Evolutionary conservation across 2,113 vertebrate species (phyloP).

Genomic region (Todiramphus saurophagus): DNA sequence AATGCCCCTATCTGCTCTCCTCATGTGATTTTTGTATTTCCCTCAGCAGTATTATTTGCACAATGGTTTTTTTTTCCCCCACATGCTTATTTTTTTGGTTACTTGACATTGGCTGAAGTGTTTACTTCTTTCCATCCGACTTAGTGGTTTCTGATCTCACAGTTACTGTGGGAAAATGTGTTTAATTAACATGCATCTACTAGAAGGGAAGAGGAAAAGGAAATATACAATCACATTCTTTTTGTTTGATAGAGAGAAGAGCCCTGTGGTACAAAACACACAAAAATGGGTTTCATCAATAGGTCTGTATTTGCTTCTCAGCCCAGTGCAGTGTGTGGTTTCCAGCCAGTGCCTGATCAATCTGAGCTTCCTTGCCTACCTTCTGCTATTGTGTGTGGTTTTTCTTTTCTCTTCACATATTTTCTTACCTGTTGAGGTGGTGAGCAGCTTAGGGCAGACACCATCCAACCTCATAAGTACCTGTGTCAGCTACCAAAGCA

Average conservation of each 20-base stretch:
- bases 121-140: constrained; percentile 49
- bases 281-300: neutral
- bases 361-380: neutral
- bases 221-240: neutral
- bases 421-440: neutral
- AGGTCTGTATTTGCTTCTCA: neutral
- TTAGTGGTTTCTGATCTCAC: constrained; percentile 40
- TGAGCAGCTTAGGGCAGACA: neutral
- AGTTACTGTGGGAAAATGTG: constrained; percentile 20
- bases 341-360: neutral
- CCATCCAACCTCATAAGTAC: neutral
- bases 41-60: constrained; percentile 27
- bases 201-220: constrained; percentile 8
- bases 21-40: constrained; percentile 18
- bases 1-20: constrained; percentile 21
- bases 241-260: neutral
- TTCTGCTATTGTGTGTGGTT: neutral
- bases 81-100: constrained; percentile 28
- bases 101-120: neutral
- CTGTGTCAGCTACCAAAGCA: neutral
- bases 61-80: neutral
- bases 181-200: constrained; percentile 5
- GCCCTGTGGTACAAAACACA: neutral
- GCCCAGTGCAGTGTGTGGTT: neutral
- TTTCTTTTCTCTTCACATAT: neutral